Percentiles rank a stretch among this genome's conserved stretches.
Conservation (phyloP, 2,113 vertebrate genomes). For the Carettochelys insculpta region DNA sequence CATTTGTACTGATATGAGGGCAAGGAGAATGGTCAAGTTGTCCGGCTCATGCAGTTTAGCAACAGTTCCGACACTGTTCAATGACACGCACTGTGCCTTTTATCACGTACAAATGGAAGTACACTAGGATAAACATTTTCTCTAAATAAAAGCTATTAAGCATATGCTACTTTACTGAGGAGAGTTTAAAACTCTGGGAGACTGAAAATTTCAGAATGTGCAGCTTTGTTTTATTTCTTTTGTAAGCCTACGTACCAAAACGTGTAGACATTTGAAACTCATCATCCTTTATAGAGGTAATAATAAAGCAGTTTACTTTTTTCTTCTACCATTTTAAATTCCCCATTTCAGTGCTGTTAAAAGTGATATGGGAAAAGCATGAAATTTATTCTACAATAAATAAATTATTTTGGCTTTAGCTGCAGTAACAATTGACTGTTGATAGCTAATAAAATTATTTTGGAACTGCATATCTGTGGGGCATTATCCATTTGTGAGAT, state of each 20-base stretch:
- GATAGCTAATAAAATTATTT: too few species aligned
- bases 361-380: not conserved
- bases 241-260: not conserved
- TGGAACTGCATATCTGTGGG: not conserved
- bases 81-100: not conserved
- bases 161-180: rapidly evolving
- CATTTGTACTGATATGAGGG: not conserved
- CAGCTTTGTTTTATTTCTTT: not conserved
- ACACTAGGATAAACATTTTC: not conserved
- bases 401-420: not conserved
- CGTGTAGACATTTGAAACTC: not conserved
- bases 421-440: not conserved
- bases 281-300: not conserved
- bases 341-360: not conserved
- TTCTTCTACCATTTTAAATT: not conserved
- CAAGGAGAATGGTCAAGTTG: not conserved
- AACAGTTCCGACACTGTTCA: not conserved
- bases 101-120: rapidly evolving
- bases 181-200: not conserved
- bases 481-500: too few species aligned
- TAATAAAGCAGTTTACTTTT: not conserved
- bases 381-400: not conserved
- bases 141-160: not conserved
- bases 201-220: not conserved
- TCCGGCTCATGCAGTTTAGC: not conserved